Base-by-base conservation (phyloP, 2,113 vertebrate genomes). In the Malurus melanocephalus region DNA sequence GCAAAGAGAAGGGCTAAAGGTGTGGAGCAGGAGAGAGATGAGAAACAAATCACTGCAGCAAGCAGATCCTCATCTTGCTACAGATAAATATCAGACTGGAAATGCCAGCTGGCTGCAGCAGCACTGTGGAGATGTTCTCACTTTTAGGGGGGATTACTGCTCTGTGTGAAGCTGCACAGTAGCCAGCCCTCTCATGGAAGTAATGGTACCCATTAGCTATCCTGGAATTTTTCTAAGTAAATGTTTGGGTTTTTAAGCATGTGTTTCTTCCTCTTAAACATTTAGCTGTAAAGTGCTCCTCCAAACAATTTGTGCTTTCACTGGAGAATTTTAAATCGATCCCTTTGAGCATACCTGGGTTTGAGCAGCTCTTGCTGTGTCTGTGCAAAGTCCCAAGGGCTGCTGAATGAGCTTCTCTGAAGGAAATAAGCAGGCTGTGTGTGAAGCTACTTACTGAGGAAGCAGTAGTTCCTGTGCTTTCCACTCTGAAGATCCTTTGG, bases 371-470 rank as follows among this genome's bases (percentile, higher is more conserved):
- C 38, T 65, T 87, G 74, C 61, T 52, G 16, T 71, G 61, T 60
- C 85, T 81, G 27, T 79, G 32, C 56, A 21, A 73, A 80, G 71
- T 75, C 84, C 80, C 55, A 38, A 30, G 32, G 33, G 71, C 69
- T 84, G 83, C 83, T 84, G 66, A 78, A 60, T 27, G 38, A 80
- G 19, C 56, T 74, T 23, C 24, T 20, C 19, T 66, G 86, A 91
- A 79, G 74, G 77, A 82, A 87, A 77, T 13, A 57, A 33, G 38
- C 46, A 38, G 71, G 46, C 59, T 30, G 13, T 33, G 32, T 66
- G 40, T 46, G 28, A 81, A 73, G 87, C 7, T 85, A 97, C 98
- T 98, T 93, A 99, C 98, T 96, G 89, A 99, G 96, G 91, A 96
- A 97, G 23, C 97, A 98, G 69, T 98, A 97, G 79, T 85, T 97